Evolutionary conservation across 1,140 invertebrate genomes (phyloP).

Genomic region (Saccostrea cuccullata): DNA sequence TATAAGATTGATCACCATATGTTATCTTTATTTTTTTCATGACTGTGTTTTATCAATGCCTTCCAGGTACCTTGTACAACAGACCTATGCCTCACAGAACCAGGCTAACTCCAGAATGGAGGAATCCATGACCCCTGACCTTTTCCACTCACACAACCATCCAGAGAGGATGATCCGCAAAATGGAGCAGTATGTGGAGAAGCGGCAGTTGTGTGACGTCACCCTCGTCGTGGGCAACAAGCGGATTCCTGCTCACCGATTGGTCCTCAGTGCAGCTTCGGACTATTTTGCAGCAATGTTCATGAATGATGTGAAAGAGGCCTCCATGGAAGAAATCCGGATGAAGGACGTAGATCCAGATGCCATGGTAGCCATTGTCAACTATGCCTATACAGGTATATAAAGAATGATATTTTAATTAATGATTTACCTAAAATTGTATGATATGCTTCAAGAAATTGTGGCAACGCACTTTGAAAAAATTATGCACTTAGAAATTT

Average conservation of each 20-base stretch:
- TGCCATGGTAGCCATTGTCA: conserved; percentile 88
- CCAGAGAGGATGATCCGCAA: conserved; percentile 88
- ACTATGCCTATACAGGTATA: conserved; percentile 93
- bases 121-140: conserved; percentile 82
- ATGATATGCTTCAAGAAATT: too few relatives aligned
- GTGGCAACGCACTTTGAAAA: too few relatives aligned
- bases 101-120: conserved; percentile 66
- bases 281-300: conserved; percentile 98
- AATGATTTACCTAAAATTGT: too few relatives aligned
- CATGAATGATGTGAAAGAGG: conserved; percentile 90
- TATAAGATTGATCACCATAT: too few relatives aligned
- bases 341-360: conserved; percentile 91
- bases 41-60: not conserved
- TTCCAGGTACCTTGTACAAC: conserved; percentile 61
- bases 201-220: conserved; percentile 80
- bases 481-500: too few relatives aligned
- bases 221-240: conserved; percentile 80
- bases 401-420: not conserved
- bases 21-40: too few relatives aligned
- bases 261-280: conserved; percentile 92
- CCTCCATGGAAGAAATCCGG: conserved; percentile 90
- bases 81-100: conserved; percentile 64
- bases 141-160: conserved; percentile 88
- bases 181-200: conserved; percentile 89
- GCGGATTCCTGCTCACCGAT: conserved; percentile 83